phyloP scores from a whole-genome alignment of 2,797 vertebrate species.

The Pelochelys cantorii region DNA sequence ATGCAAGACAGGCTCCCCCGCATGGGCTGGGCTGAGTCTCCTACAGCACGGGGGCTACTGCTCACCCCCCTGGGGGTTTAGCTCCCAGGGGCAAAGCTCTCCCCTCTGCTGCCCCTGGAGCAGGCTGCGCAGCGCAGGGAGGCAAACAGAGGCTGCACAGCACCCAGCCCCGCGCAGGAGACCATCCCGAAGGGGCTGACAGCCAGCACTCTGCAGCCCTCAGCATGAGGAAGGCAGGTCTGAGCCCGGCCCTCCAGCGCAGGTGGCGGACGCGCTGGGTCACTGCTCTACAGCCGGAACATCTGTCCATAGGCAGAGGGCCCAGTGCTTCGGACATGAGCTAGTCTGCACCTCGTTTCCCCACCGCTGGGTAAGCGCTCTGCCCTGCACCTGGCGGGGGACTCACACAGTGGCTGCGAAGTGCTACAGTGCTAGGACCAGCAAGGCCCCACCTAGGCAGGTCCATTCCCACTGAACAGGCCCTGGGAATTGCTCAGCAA shows the following conservation, averaged over 20 bases:
- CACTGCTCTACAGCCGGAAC: too few species aligned
- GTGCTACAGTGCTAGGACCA: background rate
- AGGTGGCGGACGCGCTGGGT: background rate
- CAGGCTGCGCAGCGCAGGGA: background rate
- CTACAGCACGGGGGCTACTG: background rate
- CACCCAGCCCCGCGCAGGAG: too few species aligned
- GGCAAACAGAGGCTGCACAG: background rate
- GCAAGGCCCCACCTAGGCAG: background rate
- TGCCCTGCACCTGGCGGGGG: too few species aligned
- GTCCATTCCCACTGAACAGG: background rate
- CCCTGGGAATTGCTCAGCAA: background rate
- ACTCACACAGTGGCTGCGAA: too few species aligned
- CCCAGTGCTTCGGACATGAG: background rate
- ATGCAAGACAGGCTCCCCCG: background rate
- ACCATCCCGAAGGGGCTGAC: too few species aligned
- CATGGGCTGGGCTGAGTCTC: background rate
- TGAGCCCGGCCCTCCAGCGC: background rate
- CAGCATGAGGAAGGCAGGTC: fast-evolving
- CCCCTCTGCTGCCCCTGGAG: background rate
- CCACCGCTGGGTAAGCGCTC: background rate
- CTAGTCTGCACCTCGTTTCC: background rate
- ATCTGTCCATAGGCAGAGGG: too few species aligned
- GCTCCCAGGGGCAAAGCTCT: background rate
- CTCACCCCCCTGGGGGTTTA: background rate
- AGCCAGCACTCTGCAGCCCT: too few species aligned